Evolutionary conservation across 1,140 invertebrate genomes (phyloP), one percentile per base, ranked within the genome.

Genomic region (Wiebesia pumilae): DNA sequence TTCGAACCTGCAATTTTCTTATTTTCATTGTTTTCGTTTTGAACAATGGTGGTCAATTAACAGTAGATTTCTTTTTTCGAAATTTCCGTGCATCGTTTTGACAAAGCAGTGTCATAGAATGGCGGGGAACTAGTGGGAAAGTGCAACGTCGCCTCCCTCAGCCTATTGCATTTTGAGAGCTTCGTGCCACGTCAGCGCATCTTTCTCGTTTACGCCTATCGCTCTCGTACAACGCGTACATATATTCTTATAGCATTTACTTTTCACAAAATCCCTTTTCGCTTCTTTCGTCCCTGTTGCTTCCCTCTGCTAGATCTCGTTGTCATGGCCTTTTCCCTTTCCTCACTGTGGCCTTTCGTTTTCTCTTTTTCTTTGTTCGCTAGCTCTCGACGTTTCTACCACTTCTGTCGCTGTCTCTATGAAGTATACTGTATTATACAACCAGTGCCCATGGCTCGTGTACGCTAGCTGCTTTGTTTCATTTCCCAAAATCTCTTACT

Each of bases 251-350:
- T n/a, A 47, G 4, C 43, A 47, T 47, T 47, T 47, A 47, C 43
- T 47, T 47, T 12, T 47, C 58, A 4, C 58, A 4, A 80, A 38
- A 43, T 77, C 73, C 30, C 79, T 75, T 40, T 40, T 33, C 3
- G 16, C 73, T n/a, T 43, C 77, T 58, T 81, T 86, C 71, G 65
- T 78, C 80, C 75, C 47, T 86, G 85, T 82, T 86, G 73, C 85
- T 85, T 85, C 62, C 84, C 79, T 75, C 33, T 47, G 21, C 73
- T 12, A n/a, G 75, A 38, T 58, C 80, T 51, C 65, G 85, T 47
- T 79, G 62, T 47, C 47, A 77, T 83, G 71, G 43, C 43, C 85
- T 83, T 38, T 69, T 30, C 81, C 65, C 40, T 9, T 30, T 79
- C 67, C 78, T 16, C 24, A 24, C 33, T 38, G 24, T 30, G 33